Base-by-base conservation (phyloP, 2,888 invertebrate species). In the Monochamus alternatus region DNA sequence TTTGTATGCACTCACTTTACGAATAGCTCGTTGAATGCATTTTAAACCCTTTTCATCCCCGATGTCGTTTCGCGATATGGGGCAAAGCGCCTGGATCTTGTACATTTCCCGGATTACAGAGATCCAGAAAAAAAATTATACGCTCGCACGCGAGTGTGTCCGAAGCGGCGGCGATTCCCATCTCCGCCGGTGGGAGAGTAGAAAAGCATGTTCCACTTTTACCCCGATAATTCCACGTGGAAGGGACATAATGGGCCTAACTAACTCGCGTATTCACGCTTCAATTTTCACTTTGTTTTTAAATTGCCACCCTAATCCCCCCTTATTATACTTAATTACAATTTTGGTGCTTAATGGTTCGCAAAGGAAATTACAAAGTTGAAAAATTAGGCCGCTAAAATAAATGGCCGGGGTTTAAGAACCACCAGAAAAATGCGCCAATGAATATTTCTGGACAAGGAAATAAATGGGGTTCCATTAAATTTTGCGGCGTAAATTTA, bases 231-330 rank as follows among this genome's bases (percentile, higher is more conserved):
- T 68, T 68, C 55, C 55, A 74, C 44, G 63, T 62, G 60, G 66
- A 59, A 43, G 22, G 60, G 59, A 65, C 73, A 58, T 73, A 73
- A 73, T 65, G 63, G 60, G 31, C 12, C 59, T 63, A 64, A 64
- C 60, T 65, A 47, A 59, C 73, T 73, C 44, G 65, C 58, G 71
- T 76, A 74, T 76, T 76, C 68, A 72, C 74, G 67, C 74, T 76
- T 74, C 73, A 76, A 74, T 76, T 74, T 74, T 66, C 76, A 74
- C 70, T 76, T 72, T 74, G 76, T 76, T 74, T 74, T 74, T 74
- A 74, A 74, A 76, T 76, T 72, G 72, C 71, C 58, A 60, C 47
- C 62, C 66, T 74, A 76, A 70, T 76, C 73, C 31, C 38, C 72
- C 44, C 69, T 62, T 73, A 73, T 68, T 55, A 69, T 68, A 44